phyloP scores from a whole-genome alignment of 92 coral and sea anemone species.

The Heteractis magnifica region DNA sequence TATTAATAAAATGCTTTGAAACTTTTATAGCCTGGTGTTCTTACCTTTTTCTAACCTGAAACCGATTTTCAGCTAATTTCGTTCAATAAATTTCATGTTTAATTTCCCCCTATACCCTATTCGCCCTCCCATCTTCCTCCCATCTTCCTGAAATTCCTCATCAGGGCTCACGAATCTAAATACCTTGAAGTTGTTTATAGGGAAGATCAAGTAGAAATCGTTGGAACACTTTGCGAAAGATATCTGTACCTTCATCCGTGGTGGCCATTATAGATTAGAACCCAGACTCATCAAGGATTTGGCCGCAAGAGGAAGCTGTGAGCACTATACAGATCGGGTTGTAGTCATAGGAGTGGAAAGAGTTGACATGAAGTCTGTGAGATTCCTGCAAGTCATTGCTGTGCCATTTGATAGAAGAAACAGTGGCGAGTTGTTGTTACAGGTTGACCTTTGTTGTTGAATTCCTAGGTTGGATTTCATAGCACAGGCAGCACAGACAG shows the following conservation, averaged over 20 bases:
- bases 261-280: not conserved
- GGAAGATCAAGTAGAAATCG: constrained; percentile 4
- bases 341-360: constrained; percentile 11
- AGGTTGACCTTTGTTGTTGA: not conserved
- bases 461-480: constrained; percentile 26
- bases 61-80: too few relatives aligned
- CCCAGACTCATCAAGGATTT: not conserved
- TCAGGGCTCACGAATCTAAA: too few relatives aligned
- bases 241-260: not conserved
- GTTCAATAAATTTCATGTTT: too few relatives aligned
- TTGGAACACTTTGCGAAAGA: not conserved
- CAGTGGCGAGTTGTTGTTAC: constrained; percentile 7
- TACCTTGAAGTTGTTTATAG: not conserved
- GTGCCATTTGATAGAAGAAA: constrained; percentile 17
- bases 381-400: constrained; percentile 8
- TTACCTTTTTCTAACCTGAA: too few relatives aligned
- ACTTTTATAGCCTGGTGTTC: too few relatives aligned
- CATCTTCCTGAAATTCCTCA: too few relatives aligned
- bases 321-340: constrained; percentile 8
- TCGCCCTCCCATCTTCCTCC: too few relatives aligned
- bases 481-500: constrained; percentile 44
- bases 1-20: too few relatives aligned
- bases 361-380: constrained; percentile 6
- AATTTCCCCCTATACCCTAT: too few relatives aligned
- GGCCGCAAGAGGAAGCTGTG: constrained; percentile 25